Conservation (phyloP, 2,797 vertebrate genomes). For the Sphenopsis melanotis region DNA sequence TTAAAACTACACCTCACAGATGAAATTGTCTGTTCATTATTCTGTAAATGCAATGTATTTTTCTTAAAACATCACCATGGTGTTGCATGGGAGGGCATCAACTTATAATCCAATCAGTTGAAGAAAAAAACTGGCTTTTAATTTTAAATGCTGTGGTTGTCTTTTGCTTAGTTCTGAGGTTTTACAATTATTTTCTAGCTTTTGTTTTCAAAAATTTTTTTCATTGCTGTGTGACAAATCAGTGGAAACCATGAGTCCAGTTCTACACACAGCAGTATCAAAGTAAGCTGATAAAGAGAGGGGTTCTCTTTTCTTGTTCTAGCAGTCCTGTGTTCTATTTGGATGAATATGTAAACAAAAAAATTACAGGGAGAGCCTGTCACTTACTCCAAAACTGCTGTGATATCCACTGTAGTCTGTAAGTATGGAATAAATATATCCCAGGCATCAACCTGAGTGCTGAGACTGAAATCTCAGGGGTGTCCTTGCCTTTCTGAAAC, state of each 20-base stretch:
- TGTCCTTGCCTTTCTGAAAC: not conserved
- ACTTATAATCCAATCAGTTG: not conserved
- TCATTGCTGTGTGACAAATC: not conserved
- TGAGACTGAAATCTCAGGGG: not conserved
- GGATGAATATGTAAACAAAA: not conserved
- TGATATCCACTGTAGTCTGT: not conserved
- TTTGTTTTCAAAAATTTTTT: not conserved
- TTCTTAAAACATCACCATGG: not conserved
- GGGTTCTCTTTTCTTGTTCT: not conserved
- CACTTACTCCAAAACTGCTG: not conserved
- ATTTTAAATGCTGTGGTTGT: not conserved
- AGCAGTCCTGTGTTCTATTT: not conserved
- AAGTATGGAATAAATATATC: not conserved
- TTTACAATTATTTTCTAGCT: not conserved
- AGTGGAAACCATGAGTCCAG: not conserved
- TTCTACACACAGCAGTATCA: not conserved
- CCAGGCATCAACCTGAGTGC: not conserved
- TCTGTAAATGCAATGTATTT: not conserved
- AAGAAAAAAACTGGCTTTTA: not conserved
- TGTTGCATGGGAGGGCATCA: not conserved
- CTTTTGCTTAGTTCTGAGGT: not conserved
- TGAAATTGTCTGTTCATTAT: not conserved
- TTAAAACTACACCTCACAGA: not conserved
- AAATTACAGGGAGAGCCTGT: not conserved
- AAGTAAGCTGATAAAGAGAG: not conserved